A percentile compares a stretch with the other conserved stretches of the same genome.
These are phyloP conservation scores for Platysternon megacephalum DNA, from an alignment of 2,113 vertebrate genomes.

Conservation along the genomic window DNA sequence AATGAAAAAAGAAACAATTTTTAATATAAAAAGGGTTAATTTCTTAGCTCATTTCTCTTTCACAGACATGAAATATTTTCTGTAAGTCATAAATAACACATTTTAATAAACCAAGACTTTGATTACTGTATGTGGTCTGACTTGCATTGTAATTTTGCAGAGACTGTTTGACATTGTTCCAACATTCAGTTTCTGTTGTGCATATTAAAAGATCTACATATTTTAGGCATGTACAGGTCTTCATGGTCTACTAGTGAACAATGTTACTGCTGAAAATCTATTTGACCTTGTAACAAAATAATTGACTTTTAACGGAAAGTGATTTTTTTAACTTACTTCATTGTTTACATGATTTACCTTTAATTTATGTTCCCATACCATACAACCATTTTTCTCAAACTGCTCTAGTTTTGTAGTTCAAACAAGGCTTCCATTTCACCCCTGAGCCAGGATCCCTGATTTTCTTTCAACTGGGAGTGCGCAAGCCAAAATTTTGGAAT, in stretches of 20 bases:
- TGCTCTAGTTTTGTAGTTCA: slow-evolving; percentile 40
- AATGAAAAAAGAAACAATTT: slow-evolving; percentile 14
- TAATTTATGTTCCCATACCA: slow-evolving; percentile 55
- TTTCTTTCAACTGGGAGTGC: slow-evolving; percentile 69
- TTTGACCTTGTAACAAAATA: slow-evolving; percentile 66
- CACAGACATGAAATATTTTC: slow-evolving; percentile 72
- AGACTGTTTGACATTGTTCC: slow-evolving; percentile 73
- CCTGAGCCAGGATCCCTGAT: slow-evolving; percentile 8
- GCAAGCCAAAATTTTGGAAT: slow-evolving; percentile 58
- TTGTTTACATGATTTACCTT: slow-evolving; percentile 70
- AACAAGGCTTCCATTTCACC: slow-evolving; percentile 57
- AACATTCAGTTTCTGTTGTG: slow-evolving; percentile 56
- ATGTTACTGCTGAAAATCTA: slow-evolving; percentile 60
- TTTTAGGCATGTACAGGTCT: slow-evolving; percentile 67
- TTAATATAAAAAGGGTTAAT: slow-evolving; percentile 72
- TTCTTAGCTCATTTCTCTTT: slow-evolving; percentile 73
- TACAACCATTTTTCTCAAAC: slow-evolving; percentile 23
- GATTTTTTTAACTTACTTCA: slow-evolving; percentile 41
- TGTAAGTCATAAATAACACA: slow-evolving; percentile 78
- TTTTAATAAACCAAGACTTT: slow-evolving; percentile 76
- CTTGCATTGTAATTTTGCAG: slow-evolving; percentile 67
- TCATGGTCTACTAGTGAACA: slow-evolving; percentile 77
- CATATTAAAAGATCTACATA: slow-evolving; percentile 65
- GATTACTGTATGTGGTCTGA: slow-evolving; percentile 74
- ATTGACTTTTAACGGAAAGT: slow-evolving; percentile 68